Base-by-base conservation (phyloP, 1,140 invertebrate genomes). In the Drosophila cardini region DNA sequence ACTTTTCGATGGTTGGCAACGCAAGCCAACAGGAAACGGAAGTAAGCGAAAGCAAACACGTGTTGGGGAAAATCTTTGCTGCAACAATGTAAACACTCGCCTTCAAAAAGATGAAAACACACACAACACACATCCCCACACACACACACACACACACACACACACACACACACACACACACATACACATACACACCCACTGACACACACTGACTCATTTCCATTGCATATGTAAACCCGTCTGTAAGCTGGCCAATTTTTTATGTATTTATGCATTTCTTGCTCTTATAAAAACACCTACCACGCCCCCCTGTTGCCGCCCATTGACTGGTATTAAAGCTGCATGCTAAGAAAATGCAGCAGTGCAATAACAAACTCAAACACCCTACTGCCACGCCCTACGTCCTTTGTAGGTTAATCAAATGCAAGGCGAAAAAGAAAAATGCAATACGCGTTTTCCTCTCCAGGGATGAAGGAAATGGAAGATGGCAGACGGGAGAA, bases 181-280 rank as follows among this genome's bases (percentile, higher is more conserved):
- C 36, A 32, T 36, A 64, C 48, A 50, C 15, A 13, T 43, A 38
- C 13, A 50, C 45, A 32, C 45, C 9, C 38, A 50, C 67, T 21
- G 13, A 38, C 36, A 57, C 55, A 61, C 6, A 21, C 55, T 34
- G 15, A 30, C 21, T 43, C 18, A 34, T 53, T 34, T 61, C 60
- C 62, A 77, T 80, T 86, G 80, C 76, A 86, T 86, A 86, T 86
- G 84, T 86, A 89, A 89, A 77, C 75, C 68, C 71, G 72, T 72
- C 79, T 86, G 83, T 87, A 86, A 86, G 83, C 84, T 89, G 79
- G 83, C 79, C 83, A 87, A 87, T 87, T 87, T 80, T 87, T 83
- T 89, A 89, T 87, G 83, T 78, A 86, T 86, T 87, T 86, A 86
- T 86, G 83, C 79, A 89, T 89, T 86, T 86, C 77, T 74, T 72